These are phyloP conservation scores for Belonocnema kinseyi DNA, from an alignment of 1,140 invertebrate genomes.

Conservation along the genomic window DNA sequence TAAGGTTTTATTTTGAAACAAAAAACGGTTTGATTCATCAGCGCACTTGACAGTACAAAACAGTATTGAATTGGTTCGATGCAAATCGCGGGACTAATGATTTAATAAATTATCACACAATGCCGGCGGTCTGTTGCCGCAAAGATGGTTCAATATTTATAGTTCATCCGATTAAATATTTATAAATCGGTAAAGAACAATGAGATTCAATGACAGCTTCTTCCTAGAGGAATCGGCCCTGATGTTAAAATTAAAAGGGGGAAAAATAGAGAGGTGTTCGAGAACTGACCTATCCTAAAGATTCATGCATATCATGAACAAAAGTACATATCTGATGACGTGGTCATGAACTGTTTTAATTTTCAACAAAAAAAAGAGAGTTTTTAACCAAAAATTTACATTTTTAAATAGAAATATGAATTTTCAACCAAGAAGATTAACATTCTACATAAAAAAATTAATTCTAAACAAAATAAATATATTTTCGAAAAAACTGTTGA, in stretches of 20 bases:
- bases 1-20: too few relatives aligned
- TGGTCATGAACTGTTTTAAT: not conserved
- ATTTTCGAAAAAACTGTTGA: too few relatives aligned
- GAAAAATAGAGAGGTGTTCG: not conserved
- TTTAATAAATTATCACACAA: slow-evolving; percentile 31
- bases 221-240: slow-evolving; percentile 5
- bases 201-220: slow-evolving; percentile 13
- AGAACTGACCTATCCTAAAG: not conserved
- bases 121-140: not conserved
- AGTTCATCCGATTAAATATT: slow-evolving; percentile 18
- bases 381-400: too few relatives aligned
- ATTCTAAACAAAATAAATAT: too few relatives aligned
- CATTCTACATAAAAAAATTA: too few relatives aligned
- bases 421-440: too few relatives aligned
- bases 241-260: not conserved
- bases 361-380: too few relatives aligned
- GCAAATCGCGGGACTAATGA: not conserved
- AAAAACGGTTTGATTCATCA: not conserved
- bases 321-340: not conserved
- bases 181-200: slow-evolving; percentile 8
- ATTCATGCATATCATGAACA: slow-evolving; percentile 1
- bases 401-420: too few relatives aligned
- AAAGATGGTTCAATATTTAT: slow-evolving; percentile 11
- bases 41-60: slow-evolving; percentile 1
- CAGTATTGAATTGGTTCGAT: not conserved